Conservation (phyloP, 2,888 invertebrate species). For the Amphipyra tragopoginis region DNA sequence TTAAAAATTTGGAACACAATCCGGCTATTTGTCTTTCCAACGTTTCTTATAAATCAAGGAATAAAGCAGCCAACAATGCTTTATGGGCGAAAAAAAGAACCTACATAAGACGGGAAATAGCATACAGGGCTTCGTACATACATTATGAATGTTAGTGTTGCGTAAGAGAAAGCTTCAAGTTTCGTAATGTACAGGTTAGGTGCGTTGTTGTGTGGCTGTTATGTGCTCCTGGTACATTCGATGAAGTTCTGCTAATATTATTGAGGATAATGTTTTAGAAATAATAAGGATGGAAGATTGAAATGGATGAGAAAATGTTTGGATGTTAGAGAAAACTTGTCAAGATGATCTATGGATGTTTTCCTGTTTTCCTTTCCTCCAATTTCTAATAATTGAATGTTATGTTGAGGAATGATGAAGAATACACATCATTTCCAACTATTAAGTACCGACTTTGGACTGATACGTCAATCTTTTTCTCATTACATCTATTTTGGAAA, state of each 20-base stretch:
- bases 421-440: background rate
- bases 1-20: constrained; percentile 95
- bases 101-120: constrained; percentile 89
- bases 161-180: constrained; percentile 77
- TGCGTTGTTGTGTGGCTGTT: constrained; percentile 45
- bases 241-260: constrained; percentile 15
- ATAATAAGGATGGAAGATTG: constrained; percentile 4
- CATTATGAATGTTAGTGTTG: constrained; percentile 86
- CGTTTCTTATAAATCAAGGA: constrained; percentile 93
- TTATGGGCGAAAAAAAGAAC: constrained; percentile 90
- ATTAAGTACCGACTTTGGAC: constrained; percentile 20
- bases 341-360: constrained; percentile 18
- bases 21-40: constrained; percentile 94
- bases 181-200: constrained; percentile 58
- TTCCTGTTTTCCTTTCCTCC: background rate
- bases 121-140: constrained; percentile 86
- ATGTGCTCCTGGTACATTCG: constrained; percentile 44
- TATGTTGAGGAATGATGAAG: constrained; percentile 7
- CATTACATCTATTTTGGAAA: constrained; percentile 37
- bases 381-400: constrained; percentile 22
- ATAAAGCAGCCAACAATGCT: constrained; percentile 91
- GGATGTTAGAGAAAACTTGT: constrained; percentile 2
- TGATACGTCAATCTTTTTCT: constrained; percentile 28
- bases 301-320: background rate
- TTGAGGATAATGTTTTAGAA: constrained; percentile 19